Conservation (phyloP, 2,113 vertebrate genomes). For the Castor canadensis region DNA sequence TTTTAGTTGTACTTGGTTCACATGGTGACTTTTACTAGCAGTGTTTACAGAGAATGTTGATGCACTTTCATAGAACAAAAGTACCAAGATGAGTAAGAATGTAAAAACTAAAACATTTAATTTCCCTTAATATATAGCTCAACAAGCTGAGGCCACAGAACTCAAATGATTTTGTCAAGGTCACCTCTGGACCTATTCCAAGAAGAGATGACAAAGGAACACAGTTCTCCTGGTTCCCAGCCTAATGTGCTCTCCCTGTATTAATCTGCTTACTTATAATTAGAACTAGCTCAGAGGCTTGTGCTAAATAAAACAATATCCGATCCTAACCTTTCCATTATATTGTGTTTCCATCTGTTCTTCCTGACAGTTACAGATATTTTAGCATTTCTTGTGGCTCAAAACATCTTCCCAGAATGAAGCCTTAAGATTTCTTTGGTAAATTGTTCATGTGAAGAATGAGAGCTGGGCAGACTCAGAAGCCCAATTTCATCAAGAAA, state of each 20-base stretch:
- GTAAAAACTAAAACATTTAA: background rate
- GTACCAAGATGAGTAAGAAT: background rate
- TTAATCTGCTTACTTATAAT: constrained; percentile 40
- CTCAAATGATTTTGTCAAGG: background rate
- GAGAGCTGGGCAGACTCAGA: background rate
- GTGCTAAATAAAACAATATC: constrained; percentile 72
- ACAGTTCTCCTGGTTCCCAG: background rate
- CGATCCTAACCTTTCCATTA: constrained; percentile 38
- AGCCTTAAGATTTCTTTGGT: constrained; percentile 18
- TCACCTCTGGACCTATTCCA: background rate
- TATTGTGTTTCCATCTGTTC: constrained; percentile 62
- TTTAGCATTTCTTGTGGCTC: constrained; percentile 48
- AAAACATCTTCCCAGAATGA: constrained; percentile 9
- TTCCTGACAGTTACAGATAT: constrained; percentile 55
- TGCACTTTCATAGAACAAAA: background rate
- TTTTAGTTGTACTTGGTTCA: background rate
- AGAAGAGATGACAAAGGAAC: background rate
- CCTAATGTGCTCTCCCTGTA: background rate
- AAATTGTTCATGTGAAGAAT: background rate
- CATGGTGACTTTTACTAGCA: background rate
- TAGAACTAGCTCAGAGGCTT: constrained; percentile 55
- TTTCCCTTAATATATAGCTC: background rate
- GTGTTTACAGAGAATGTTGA: background rate
- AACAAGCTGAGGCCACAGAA: background rate
- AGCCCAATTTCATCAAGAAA: background rate